Conservation (phyloP, 1,140 invertebrate genomes). For the Artemia franciscana region DNA sequence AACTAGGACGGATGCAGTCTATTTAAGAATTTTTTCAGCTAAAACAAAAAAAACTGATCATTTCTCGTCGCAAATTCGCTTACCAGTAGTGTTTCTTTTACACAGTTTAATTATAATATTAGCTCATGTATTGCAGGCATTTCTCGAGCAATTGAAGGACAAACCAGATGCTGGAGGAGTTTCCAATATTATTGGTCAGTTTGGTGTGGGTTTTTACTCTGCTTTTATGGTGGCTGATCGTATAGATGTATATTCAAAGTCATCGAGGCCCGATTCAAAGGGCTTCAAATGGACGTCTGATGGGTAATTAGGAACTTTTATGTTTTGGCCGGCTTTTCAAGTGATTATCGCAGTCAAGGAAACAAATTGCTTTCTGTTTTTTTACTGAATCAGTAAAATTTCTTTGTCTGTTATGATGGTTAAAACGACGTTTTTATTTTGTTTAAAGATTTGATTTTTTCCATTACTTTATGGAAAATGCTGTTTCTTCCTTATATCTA, state of each 20-base stretch:
- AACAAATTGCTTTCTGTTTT: slow-evolving; percentile 3
- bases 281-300: slow-evolving; percentile 70
- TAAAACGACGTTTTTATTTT: too few species aligned
- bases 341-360: too few species aligned
- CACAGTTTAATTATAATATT: not conserved
- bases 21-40: too few species aligned
- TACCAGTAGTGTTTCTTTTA: too few species aligned
- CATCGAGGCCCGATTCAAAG: slow-evolving; percentile 27
- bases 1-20: too few species aligned
- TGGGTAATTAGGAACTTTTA: slow-evolving; percentile 44
- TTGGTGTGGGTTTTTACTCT: slow-evolving; percentile 95
- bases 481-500: too few species aligned
- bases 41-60: too few species aligned
- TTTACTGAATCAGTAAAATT: not conserved
- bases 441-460: too few species aligned
- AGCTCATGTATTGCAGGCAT: slow-evolving; percentile 29
- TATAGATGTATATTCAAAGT: slow-evolving; percentile 68
- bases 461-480: too few species aligned
- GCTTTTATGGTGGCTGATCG: slow-evolving; percentile 88
- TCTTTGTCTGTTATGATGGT: not conserved
- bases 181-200: slow-evolving; percentile 79
- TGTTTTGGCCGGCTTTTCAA: too few species aligned
- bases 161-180: slow-evolving; percentile 30
- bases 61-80: too few species aligned
- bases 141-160: slow-evolving; percentile 58